phyloP scores from a whole-genome alignment of 1,140 invertebrate species.

The Phymorhynchus buccinoides region DNA sequence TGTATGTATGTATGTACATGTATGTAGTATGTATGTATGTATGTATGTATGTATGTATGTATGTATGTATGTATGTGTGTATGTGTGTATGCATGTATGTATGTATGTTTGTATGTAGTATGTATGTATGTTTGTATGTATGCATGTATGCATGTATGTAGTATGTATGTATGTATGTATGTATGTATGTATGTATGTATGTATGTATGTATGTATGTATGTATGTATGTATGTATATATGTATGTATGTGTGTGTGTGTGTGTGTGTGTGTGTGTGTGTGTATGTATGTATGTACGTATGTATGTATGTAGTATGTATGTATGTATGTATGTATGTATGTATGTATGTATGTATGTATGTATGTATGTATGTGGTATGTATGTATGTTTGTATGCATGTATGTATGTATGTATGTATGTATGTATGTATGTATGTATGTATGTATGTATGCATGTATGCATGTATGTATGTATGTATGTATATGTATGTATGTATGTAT shows the following conservation, averaged over 20 bases:
- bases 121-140: background rate
- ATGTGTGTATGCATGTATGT: background rate
- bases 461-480: conserved; percentile 32
- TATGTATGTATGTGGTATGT: too few relatives aligned
- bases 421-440: conserved; percentile 14
- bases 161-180: background rate
- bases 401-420: conserved; percentile 26
- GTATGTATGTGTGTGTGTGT: background rate
- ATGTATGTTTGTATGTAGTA: background rate
- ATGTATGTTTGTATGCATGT: background rate
- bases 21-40: background rate
- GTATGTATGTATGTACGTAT: too few relatives aligned
- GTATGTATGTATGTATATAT: background rate
- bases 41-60: background rate
- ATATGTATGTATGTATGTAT: conserved; percentile 1
- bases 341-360: background rate
- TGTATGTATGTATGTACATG: conserved; percentile 1
- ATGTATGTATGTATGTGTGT: background rate
- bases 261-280: background rate
- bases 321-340: background rate
- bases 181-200: background rate
- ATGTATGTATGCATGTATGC: background rate
- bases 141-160: background rate
- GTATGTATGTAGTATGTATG: background rate
- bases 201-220: background rate